Conservation (phyloP, 2,113 vertebrate genomes). For the Xyrauchen texanus region DNA sequence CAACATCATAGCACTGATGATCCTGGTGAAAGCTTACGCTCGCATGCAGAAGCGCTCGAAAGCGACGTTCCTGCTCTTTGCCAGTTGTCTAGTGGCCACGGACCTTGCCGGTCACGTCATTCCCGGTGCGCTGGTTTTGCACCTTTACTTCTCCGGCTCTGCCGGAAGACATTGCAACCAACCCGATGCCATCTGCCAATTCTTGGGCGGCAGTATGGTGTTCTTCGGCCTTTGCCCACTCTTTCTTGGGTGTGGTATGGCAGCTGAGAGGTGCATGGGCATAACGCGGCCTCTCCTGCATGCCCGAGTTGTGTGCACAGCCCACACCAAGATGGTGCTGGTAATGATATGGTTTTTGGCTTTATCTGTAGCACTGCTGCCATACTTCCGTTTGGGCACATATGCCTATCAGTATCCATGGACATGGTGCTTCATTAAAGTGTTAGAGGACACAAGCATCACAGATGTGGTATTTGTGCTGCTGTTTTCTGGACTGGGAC, state of each 20-base stretch:
- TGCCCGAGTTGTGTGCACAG: constrained; percentile 76
- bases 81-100: constrained; percentile 82
- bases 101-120: constrained; percentile 88
- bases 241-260: constrained; percentile 87
- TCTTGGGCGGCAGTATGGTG: constrained; percentile 86
- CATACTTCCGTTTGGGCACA: constrained; percentile 74
- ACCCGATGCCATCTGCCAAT: constrained; percentile 74
- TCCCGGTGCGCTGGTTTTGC: constrained; percentile 81
- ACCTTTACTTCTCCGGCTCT: constrained; percentile 67
- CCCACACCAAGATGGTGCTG: constrained; percentile 79
- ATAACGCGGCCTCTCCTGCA: constrained; percentile 83
- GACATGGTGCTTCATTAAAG: constrained; percentile 88
- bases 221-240: constrained; percentile 90
- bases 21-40: constrained; percentile 82
- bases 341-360: constrained; percentile 75
- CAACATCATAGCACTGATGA: constrained; percentile 83
- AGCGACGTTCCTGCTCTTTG: constrained; percentile 85
- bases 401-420: constrained; percentile 80
- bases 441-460: constrained; percentile 60
- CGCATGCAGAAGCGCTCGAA: constrained; percentile 80
- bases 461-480: constrained; percentile 76
- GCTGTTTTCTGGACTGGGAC: constrained; percentile 82
- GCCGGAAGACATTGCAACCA: constrained; percentile 27
- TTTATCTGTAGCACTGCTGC: constrained; percentile 80
- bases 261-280: constrained; percentile 85